Base-by-base conservation (phyloP, 1,140 invertebrate genomes). In the Campoletis sonorensis region DNA sequence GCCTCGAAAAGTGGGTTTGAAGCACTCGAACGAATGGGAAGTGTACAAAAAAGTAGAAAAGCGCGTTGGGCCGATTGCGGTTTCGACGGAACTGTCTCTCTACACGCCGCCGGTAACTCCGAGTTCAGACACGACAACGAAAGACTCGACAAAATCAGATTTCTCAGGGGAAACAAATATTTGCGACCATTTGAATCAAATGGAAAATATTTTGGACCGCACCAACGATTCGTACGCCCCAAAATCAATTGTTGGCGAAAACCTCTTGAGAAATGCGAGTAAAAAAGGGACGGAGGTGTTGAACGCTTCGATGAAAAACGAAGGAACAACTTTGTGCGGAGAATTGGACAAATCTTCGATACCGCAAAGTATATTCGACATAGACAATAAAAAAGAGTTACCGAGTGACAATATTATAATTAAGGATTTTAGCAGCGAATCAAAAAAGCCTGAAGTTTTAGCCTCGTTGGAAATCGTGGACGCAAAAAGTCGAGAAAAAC, bases 31-130 rank as follows among this genome's bases (percentile, higher is more conserved):
- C 26, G 26, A 76, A n/a, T 83, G 82, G 83, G 49, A 82, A 45
- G 51, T 78, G 0, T 64, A 79, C n/a, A 82, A 61, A 72, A 10
- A 26, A 23, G 58, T 70, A 37, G 13, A 71, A 76, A 49, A 64
- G 21, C 77, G 61, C n/a, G n/a, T 78, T 15, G 76, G 79, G 40
- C 30, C 68, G 30, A 51, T 79, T 72, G 15, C 49, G 70, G 72
- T 79, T 49, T 80, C 45, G 18, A 54, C 80, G 73, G 84, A 87
- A 33, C 77, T 88, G 10, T 76, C 82, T 33, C 27, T 85, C 3
- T 86, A 88, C 51, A 88, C 86, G 27, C 87, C 87, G 16, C 86
- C 87, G 4, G 84, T 85, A 45, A 86, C 87, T 21, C 86, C 87
- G 23, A 81, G 78, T 16, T 75, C 33, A 8, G 84, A 86, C 8